Percentiles rank a stretch among this genome's conserved stretches.
Conservation (phyloP, 2,797 vertebrate genomes). For the Australoheros facetus region DNA sequence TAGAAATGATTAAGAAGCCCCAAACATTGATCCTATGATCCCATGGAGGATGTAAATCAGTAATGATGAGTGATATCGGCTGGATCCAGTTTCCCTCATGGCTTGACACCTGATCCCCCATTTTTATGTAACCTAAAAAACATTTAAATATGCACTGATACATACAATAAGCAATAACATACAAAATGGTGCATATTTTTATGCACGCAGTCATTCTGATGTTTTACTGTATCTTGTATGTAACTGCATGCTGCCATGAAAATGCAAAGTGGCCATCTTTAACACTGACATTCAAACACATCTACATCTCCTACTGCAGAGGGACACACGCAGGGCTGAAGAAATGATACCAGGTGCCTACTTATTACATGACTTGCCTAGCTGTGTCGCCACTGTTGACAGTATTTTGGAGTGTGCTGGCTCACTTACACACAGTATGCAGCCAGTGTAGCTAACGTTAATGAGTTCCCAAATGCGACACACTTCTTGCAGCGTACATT, state of each 20-base stretch:
- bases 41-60: not conserved
- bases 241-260: slow-evolving; percentile 7
- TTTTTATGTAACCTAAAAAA: not conserved
- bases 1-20: not conserved
- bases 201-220: not conserved
- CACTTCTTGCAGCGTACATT: not conserved
- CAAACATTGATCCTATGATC: not conserved
- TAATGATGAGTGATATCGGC: not conserved
- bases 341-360: slow-evolving; percentile 6
- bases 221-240: not conserved
- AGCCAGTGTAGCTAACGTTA: not conserved
- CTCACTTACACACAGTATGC: slow-evolving; percentile 11
- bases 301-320: not conserved
- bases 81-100: not conserved
- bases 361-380: not conserved
- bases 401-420: slow-evolving; percentile 6
- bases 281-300: not conserved
- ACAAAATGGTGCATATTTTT: not conserved
- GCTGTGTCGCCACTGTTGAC: slow-evolving; percentile 7
- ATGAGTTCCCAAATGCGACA: slow-evolving; percentile 18
- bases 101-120: not conserved
- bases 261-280: slow-evolving; percentile 48
- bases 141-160: too few relatives aligned
- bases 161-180: too few relatives aligned
- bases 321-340: not conserved